Conservation (phyloP, 2,797 vertebrate genomes). For the Parambassis ranga region DNA sequence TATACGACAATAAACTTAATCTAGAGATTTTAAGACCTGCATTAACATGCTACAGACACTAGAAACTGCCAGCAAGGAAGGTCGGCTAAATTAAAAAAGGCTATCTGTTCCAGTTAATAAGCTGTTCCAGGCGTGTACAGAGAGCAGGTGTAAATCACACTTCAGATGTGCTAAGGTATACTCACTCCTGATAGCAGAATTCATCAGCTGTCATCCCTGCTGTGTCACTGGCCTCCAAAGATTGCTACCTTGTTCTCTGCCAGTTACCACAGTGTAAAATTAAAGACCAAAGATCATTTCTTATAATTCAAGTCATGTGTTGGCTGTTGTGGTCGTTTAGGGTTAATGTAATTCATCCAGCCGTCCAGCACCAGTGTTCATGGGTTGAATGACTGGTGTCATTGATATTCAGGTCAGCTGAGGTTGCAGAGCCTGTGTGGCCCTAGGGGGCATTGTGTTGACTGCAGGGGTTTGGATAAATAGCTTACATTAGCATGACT, state of each 20-base stretch:
- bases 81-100: neutral
- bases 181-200: neutral
- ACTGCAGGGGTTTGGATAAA: conserved; percentile 62
- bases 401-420: conserved; percentile 69
- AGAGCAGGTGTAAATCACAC: conserved; percentile 1
- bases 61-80: neutral
- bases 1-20: no score
- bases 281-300: neutral
- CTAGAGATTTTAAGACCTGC: no score
- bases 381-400: conserved; percentile 41
- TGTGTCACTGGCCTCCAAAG: neutral
- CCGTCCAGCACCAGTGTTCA: conserved; percentile 1
- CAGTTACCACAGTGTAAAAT: neutral
- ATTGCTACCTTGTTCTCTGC: neutral
- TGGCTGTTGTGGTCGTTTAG: neutral
- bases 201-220: neutral
- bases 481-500: conserved; percentile 60
- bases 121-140: neutral
- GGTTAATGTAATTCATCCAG: conserved; percentile 22
- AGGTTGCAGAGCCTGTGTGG: conserved; percentile 49
- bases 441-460: conserved; percentile 54
- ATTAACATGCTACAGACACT: no score
- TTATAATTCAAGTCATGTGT: neutral
- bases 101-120: neutral
- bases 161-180: neutral